Evolutionary conservation across 2,888 invertebrate genomes (phyloP).

Genomic region (Oscheius sp.): DNA sequence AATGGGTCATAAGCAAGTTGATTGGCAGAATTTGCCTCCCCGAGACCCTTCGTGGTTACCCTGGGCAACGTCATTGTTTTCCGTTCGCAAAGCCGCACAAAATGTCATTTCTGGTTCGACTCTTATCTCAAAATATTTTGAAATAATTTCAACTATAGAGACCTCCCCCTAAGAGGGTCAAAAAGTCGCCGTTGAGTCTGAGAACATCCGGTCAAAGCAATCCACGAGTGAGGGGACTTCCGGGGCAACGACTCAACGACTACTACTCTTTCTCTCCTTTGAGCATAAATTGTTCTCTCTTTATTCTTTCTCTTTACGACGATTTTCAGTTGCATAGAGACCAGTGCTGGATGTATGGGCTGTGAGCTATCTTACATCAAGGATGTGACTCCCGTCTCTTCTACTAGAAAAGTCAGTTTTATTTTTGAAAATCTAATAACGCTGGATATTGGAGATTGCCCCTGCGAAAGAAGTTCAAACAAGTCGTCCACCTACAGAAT

Average conservation of each 20-base stretch:
- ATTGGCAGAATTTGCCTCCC: neutral
- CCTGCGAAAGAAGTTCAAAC: neutral
- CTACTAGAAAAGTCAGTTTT: neutral
- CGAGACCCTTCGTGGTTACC: slow-evolving; percentile 7
- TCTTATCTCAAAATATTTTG: too few relatives aligned
- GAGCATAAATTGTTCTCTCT: neutral
- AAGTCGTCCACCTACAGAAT: neutral
- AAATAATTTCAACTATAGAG: neutral
- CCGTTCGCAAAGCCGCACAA: neutral
- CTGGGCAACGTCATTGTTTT: slow-evolving; percentile 28
- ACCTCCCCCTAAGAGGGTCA: slow-evolving; percentile 1
- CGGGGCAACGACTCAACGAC: neutral
- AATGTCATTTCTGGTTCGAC: too few relatives aligned
- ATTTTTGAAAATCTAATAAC: neutral
- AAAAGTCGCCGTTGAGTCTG: slow-evolving; percentile 8
- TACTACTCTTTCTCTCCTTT: slow-evolving; percentile 1
- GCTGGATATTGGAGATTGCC: neutral
- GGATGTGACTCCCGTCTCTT: slow-evolving; percentile 6
- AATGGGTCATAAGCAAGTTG: too few relatives aligned
- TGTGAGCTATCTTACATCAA: slow-evolving; percentile 4
- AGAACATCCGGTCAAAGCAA: slow-evolving; percentile 29
- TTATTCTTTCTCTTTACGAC: neutral
- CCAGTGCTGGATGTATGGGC: slow-evolving; percentile 24
- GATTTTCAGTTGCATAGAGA: neutral
- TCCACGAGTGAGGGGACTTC: slow-evolving; percentile 4